These are phyloP conservation scores for Hirtodrosophila alboralis DNA, from an alignment of 2,888 invertebrate genomes.

Conservation along the genomic window DNA sequence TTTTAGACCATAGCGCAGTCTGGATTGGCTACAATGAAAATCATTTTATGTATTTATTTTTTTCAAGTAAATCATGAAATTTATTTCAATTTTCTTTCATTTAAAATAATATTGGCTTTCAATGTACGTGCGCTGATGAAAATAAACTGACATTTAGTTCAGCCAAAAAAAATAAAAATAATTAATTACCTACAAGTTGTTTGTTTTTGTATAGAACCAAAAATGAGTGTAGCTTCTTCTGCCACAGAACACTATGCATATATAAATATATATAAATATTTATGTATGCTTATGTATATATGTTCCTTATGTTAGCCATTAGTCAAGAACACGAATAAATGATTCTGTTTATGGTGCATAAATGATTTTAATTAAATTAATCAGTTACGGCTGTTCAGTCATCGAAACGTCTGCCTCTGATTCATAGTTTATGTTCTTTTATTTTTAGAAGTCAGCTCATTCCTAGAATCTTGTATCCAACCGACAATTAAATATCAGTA, in stretches of 20 bases:
- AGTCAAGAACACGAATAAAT: constrained; percentile 63
- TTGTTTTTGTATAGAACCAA: constrained; percentile 47
- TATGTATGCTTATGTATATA: too few species aligned
- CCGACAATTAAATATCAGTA: constrained; percentile 33
- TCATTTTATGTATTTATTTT: constrained; percentile 50
- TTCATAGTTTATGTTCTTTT: constrained; percentile 50
- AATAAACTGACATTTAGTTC: constrained; percentile 61
- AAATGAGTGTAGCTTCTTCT: constrained; percentile 40
- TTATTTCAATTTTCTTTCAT: constrained; percentile 67
- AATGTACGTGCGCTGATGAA: constrained; percentile 54
- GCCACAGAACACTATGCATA: constrained; percentile 22
- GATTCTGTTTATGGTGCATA: constrained; percentile 74
- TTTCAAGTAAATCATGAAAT: constrained; percentile 69
- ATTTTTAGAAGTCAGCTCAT: constrained; percentile 45
- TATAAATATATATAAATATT: constrained; percentile 3
- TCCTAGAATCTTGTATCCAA: constrained; percentile 42
- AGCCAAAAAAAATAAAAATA: constrained; percentile 61
- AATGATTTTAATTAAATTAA: constrained; percentile 75
- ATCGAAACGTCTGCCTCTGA: constrained; percentile 48
- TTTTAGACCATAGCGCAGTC: constrained; percentile 55
- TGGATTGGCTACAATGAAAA: constrained; percentile 65
- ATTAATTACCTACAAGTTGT: constrained; percentile 70
- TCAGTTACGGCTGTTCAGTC: constrained; percentile 70
- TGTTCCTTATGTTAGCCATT: constrained; percentile 39
- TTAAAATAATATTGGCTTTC: constrained; percentile 49